Percentiles rank a stretch among this genome's conserved stretches.
These are phyloP conservation scores for Scartelaos histophorus DNA, from an alignment of 2,113 vertebrate species.

Conservation along the genomic window DNA sequence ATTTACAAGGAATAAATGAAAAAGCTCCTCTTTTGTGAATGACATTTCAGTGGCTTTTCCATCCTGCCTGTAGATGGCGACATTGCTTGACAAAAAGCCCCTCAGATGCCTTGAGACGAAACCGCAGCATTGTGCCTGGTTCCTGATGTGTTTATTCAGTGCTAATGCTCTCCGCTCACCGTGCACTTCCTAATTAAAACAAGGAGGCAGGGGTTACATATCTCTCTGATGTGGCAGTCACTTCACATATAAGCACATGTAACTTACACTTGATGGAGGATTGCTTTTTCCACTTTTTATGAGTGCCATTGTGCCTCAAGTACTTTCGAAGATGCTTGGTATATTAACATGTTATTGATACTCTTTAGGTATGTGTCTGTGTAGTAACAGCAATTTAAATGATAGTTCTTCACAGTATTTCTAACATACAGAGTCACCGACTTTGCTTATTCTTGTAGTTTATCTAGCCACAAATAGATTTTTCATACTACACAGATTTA, in stretches of 20 bases:
- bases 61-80: conserved; percentile 90
- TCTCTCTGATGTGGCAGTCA: conserved; percentile 49
- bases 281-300: conserved; percentile 49
- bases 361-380: conserved; percentile 23
- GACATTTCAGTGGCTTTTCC: conserved; percentile 15
- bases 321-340: conserved; percentile 51
- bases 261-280: conserved; percentile 53
- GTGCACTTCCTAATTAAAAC: conserved; percentile 62
- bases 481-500: background rate
- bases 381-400: conserved; percentile 11
- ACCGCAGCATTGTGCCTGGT: conserved; percentile 32
- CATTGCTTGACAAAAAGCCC: conserved; percentile 82
- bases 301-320: conserved; percentile 55
- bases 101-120: conserved; percentile 32
- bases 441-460: background rate
- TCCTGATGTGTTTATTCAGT: conserved; percentile 55
- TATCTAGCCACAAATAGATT: background rate
- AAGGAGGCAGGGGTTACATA: conserved; percentile 54
- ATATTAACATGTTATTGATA: conserved; percentile 53
- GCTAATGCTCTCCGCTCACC: conserved; percentile 59
- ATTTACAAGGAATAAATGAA: conserved; percentile 9
- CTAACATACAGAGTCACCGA: background rate
- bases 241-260: conserved; percentile 52
- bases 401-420: background rate
- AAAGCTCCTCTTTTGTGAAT: conserved; percentile 24